A percentile compares a stretch with the other conserved stretches of the same genome.
These are phyloP conservation scores for Melanotaenia maccullochi DNA, from an alignment of 2,797 vertebrate genomes.

Conservation along the genomic window DNA sequence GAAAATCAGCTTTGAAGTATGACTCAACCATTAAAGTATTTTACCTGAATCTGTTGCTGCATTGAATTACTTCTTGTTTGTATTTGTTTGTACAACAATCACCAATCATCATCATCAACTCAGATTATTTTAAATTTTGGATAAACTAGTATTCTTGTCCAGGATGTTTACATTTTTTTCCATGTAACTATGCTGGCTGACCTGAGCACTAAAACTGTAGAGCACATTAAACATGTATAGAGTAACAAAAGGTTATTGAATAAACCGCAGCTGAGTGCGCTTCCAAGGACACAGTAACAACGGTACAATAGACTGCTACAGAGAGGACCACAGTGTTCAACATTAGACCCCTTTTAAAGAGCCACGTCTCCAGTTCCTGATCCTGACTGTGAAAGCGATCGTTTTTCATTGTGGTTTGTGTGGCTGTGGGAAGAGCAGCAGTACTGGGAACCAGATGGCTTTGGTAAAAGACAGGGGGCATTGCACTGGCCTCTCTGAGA, in stretches of 20 bases:
- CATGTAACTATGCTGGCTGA: conserved; percentile 32
- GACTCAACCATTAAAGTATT: neutral
- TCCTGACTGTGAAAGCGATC: conserved; percentile 75
- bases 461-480: conserved; percentile 71
- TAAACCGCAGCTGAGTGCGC: conserved; percentile 45
- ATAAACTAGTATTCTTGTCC: conserved; percentile 1
- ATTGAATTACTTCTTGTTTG: conserved; percentile 6
- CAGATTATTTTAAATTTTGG: conserved; percentile 27
- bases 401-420: conserved; percentile 71
- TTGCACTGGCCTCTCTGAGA: conserved; percentile 72
- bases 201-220: conserved; percentile 16
- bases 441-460: conserved; percentile 76
- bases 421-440: conserved; percentile 69
- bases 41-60: conserved; percentile 15
- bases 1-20: conserved; percentile 25
- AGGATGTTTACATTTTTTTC: conserved; percentile 25
- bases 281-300: conserved; percentile 62
- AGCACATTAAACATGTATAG: conserved; percentile 46
- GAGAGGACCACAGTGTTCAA: conserved; percentile 55
- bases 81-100: conserved; percentile 25
- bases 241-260: conserved; percentile 60
- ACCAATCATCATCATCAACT: conserved; percentile 14
- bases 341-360: conserved; percentile 65
- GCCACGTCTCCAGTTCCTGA: conserved; percentile 68
- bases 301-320: conserved; percentile 56